phyloP scores from a whole-genome alignment of 2,797 vertebrate genomes.

The Poecilia wingei region DNA sequence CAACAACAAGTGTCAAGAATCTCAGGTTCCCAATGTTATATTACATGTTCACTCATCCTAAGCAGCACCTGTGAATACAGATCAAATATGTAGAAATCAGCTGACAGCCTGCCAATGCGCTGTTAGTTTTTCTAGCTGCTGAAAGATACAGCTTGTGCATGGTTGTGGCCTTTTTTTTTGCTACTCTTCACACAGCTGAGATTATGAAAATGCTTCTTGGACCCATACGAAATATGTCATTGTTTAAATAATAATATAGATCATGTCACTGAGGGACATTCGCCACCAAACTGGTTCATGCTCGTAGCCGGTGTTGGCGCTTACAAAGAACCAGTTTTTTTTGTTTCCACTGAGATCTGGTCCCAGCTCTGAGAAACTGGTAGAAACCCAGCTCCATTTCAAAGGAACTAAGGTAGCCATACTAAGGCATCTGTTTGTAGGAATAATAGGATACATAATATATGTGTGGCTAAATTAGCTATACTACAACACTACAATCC shows the following conservation, averaged over 20 bases:
- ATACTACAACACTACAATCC: background rate
- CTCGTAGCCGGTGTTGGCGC: background rate
- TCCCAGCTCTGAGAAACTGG: background rate
- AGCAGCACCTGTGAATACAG: background rate
- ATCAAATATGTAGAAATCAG: background rate
- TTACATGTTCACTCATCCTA: background rate
- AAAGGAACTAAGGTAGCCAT: background rate
- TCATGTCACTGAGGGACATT: background rate
- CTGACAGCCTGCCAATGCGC: background rate
- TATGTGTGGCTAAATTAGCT: background rate
- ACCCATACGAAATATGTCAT: background rate
- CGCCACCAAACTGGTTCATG: background rate
- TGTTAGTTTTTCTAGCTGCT: background rate
- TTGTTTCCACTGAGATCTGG: background rate
- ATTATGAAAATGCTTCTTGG: background rate
- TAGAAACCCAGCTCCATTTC: background rate
- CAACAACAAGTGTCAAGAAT: background rate
- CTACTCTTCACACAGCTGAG: background rate
- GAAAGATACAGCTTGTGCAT: background rate
- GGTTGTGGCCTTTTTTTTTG: background rate
- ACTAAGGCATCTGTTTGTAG: background rate
- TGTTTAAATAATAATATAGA: slow-evolving; percentile 1
- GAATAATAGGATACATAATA: background rate
- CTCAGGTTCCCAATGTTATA: background rate
- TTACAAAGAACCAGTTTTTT: background rate